Evolutionary conservation across 2,113 vertebrate genomes (phyloP).

Genomic region (Elanoides forficatus): DNA sequence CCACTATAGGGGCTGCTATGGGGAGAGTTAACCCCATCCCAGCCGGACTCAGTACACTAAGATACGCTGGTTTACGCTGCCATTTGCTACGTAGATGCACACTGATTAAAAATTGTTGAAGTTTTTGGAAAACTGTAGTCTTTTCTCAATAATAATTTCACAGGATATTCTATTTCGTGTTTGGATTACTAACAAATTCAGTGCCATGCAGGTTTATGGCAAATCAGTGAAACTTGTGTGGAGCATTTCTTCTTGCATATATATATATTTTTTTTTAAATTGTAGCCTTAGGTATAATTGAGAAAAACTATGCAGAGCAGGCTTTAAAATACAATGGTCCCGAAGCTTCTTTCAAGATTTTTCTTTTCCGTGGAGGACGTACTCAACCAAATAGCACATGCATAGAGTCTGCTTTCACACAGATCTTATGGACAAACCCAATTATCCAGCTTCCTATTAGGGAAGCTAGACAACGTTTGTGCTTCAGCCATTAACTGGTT

Average conservation of each 20-base stretch:
- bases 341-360: neutral
- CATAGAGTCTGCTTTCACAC: slow-evolving; percentile 28
- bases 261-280: neutral
- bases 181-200: neutral
- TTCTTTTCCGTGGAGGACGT: neutral
- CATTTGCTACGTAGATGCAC: rapidly evolving
- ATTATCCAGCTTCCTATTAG: slow-evolving; percentile 14
- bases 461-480: slow-evolving; percentile 22
- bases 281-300: neutral
- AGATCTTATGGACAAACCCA: slow-evolving; percentile 20
- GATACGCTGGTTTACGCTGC: rapidly evolving
- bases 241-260: neutral
- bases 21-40: neutral
- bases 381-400: neutral
- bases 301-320: neutral
- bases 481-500: slow-evolving; percentile 13
- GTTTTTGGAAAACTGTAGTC: neutral
- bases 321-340: neutral
- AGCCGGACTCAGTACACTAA: neutral
- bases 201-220: neutral
- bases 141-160: neutral
- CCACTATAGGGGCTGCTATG: neutral
- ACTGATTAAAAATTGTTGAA: neutral
- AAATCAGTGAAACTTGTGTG: neutral
- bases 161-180: neutral